Evolutionary conservation across 1,140 invertebrate species (phyloP), one percentile per base, ranked within the genome.

Genomic region (Pseudomyrmex concolor): DNA sequence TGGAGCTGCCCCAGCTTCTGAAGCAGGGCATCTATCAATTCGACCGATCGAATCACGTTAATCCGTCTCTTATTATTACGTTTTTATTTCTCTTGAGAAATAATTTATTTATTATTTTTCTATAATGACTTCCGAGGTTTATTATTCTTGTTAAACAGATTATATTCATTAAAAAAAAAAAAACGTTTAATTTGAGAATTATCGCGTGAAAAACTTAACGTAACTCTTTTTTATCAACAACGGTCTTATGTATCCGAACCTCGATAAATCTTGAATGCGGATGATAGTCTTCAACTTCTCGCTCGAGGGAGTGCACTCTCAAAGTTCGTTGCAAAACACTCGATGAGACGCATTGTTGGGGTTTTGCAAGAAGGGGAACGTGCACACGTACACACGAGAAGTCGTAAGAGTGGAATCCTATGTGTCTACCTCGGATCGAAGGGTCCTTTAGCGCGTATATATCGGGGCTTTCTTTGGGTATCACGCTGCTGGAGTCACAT

Each of bases 341-440:
- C 81, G 82, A 80, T 92, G 91, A 34, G 34, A 93, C 89, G 89
- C 85, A 92, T 91, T 87, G 81, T 83, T 83, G 60, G 83, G 89
- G 87, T 87, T 66, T 89, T 86, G 87, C 85, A 82, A 84, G 87
- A 59, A 63, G 43, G 72, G 70, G 83, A 91, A 91, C 89, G 90
- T 73, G 89, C 82, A 17, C 50, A 55, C 25, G 25, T 45, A 59
- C 13, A 70, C 43, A 70, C 64, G 43, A 48, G 12, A 85, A 80
- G 85, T 84, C 90, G 87, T 91, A 92, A 93, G 34, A 34, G 92
- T 92, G 92, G 91, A 84, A 90, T 84, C 74, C 89, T 89, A 87
- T 93, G 92, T 89, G 91, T 92, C 91, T 93, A 92, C 84, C 84
- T 92, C 86, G 90, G 88, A 94, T 94, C 93, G 93, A 94, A 93